Conservation (phyloP, 2,888 invertebrate genomes). For the Drosophila peninsularis region DNA sequence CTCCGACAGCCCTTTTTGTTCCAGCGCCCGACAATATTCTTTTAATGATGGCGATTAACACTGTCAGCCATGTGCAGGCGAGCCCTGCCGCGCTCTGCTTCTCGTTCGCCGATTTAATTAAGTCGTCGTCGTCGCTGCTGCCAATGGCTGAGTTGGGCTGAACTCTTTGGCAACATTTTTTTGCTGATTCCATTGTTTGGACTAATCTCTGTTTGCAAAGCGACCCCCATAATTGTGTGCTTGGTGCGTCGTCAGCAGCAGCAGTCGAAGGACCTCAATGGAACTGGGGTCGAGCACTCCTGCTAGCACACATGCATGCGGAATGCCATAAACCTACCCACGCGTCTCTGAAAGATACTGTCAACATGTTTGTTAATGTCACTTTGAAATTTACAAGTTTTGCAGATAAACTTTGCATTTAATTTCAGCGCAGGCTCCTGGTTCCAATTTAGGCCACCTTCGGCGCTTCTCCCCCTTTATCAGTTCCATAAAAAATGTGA, state of each 20-base stretch:
- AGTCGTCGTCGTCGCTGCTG: slow-evolving; percentile 58
- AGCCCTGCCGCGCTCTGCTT: slow-evolving; percentile 11
- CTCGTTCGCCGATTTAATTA: slow-evolving; percentile 71
- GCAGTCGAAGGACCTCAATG: slow-evolving; percentile 39
- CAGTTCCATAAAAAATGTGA: slow-evolving; percentile 46
- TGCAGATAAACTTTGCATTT: slow-evolving; percentile 80
- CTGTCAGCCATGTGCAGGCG: slow-evolving; percentile 23
- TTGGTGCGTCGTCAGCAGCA: slow-evolving; percentile 63
- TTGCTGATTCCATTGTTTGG: slow-evolving; percentile 78
- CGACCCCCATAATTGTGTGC: slow-evolving; percentile 50
- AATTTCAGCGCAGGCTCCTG: slow-evolving; percentile 52
- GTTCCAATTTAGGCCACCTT: slow-evolving; percentile 29
- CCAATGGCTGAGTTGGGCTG: slow-evolving; percentile 8
- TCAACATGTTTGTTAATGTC: slow-evolving; percentile 79
- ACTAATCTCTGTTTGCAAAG: slow-evolving; percentile 72
- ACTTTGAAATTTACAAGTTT: slow-evolving; percentile 78
- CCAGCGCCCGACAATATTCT: slow-evolving; percentile 75
- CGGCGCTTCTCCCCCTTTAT: neutral
- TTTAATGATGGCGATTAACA: slow-evolving; percentile 78
- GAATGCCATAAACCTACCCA: slow-evolving; percentile 37
- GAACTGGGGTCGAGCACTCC: slow-evolving; percentile 13
- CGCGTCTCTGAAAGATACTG: slow-evolving; percentile 61
- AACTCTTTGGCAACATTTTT: slow-evolving; percentile 49
- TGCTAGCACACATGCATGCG: slow-evolving; percentile 17
- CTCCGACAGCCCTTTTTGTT: slow-evolving; percentile 59